Evolutionary conservation across 2,888 invertebrate species (phyloP).

Genomic region (Troides aeacus): DNA sequence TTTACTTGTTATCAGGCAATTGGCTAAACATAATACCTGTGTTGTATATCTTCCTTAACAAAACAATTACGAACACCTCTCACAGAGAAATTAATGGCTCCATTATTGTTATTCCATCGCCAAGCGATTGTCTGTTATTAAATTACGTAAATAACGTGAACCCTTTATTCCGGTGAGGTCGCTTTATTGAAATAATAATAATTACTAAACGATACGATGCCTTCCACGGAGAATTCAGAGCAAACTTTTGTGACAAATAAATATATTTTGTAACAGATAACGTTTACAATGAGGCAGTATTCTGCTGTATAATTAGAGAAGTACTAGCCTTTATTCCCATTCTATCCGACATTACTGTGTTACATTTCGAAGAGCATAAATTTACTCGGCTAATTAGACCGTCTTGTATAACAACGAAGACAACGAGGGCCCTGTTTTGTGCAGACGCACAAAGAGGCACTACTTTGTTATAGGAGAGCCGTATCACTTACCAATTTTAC

Average conservation of each 20-base stretch:
- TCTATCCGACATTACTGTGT: background rate
- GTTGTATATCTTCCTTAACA: slow-evolving; percentile 6
- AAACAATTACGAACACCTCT: slow-evolving; percentile 13
- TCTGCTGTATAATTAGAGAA: too few relatives aligned
- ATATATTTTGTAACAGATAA: background rate
- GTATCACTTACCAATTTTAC: background rate
- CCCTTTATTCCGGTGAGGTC: slow-evolving; percentile 7
- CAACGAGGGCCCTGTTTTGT: background rate
- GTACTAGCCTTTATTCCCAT: too few relatives aligned
- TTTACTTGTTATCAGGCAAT: background rate
- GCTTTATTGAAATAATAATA: slow-evolving; percentile 3
- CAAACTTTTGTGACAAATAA: background rate
- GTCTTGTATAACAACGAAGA: too few relatives aligned
- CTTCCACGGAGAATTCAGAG: background rate
- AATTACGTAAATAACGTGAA: slow-evolving; percentile 15
- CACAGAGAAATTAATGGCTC: slow-evolving; percentile 13
- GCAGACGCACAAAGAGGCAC: background rate
- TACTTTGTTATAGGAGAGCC: background rate
- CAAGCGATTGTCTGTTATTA: slow-evolving; percentile 10
- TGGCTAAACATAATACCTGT: background rate
- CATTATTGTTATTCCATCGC: slow-evolving; percentile 15
- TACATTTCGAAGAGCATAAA: background rate
- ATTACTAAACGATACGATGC: background rate
- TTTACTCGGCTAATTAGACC: background rate
- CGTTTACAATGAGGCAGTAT: background rate